A percentile compares a stretch with the other conserved stretches of the same genome.
phyloP scores from a whole-genome alignment of 2,113 vertebrate genomes.

The Proterorhinus semilunaris region DNA sequence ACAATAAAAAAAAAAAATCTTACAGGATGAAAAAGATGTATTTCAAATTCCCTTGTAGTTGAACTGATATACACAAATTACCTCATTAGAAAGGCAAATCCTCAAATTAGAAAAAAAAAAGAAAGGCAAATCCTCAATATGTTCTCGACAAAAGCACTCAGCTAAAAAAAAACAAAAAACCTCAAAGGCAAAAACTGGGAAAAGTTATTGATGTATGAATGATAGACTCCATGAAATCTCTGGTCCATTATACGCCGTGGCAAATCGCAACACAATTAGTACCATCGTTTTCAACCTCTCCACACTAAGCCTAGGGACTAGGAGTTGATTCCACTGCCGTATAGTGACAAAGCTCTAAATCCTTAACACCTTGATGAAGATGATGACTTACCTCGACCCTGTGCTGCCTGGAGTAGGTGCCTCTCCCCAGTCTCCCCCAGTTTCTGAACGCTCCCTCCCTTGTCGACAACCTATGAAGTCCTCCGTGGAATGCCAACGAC shows the following conservation, averaged over 20 bases:
- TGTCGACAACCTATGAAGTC: constrained; percentile 65
- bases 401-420: constrained; percentile 44
- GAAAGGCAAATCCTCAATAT: too few relatives aligned
- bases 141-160: too few relatives aligned
- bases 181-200: not conserved
- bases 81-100: too few relatives aligned
- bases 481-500: constrained; percentile 60
- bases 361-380: constrained; percentile 37
- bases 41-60: too few relatives aligned
- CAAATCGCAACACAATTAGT: not conserved
- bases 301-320: not conserved
- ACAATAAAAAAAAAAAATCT: too few relatives aligned
- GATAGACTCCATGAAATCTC: not conserved
- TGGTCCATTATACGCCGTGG: not conserved
- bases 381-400: constrained; percentile 58
- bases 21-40: too few relatives aligned
- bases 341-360: constrained; percentile 22
- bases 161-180: too few relatives aligned
- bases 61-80: too few relatives aligned
- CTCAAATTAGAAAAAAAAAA: not conserved
- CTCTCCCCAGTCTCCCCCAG: constrained; percentile 51
- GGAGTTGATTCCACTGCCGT: constrained; percentile 3
- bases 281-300: not conserved
- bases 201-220: not conserved
- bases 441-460: constrained; percentile 57